A percentile compares a stretch with the other conserved stretches of the same genome.
These are phyloP conservation scores for Xiphias gladius DNA, from an alignment of 2,113 vertebrate genomes.

Conservation along the genomic window DNA sequence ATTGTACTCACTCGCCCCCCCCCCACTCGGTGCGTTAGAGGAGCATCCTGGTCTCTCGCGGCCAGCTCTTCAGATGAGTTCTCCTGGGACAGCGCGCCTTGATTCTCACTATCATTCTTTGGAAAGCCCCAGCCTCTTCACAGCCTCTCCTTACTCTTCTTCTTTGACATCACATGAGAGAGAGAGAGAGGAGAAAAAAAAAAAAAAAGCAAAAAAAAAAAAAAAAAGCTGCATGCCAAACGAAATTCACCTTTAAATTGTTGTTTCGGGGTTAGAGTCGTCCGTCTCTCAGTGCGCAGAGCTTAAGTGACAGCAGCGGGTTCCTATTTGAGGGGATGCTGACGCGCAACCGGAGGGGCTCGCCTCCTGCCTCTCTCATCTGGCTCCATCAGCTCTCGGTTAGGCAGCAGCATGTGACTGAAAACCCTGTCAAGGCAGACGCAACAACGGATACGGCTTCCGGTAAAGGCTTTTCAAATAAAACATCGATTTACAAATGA, in stretches of 20 bases:
- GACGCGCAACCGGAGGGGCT: conserved; percentile 77
- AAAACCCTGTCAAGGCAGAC: conserved; percentile 15
- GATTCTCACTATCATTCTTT: conserved; percentile 75
- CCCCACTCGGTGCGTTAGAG: conserved; percentile 65
- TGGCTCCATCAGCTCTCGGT: conserved; percentile 78
- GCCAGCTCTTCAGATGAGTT: conserved; percentile 75
- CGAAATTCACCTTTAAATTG: conserved; percentile 12
- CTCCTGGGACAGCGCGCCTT: conserved; percentile 79
- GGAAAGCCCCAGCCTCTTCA: conserved; percentile 67
- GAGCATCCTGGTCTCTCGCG: conserved; percentile 77
- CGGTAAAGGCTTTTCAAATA: conserved; percentile 49
- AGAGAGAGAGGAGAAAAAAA: not conserved
- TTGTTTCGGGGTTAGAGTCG: conserved; percentile 36
- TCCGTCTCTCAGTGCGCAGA: conserved; percentile 46
- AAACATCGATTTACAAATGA: not conserved
- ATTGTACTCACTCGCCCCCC: conserved; percentile 76
- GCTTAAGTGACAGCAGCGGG: conserved; percentile 72
- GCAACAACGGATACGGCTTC: not conserved
- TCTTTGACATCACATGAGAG: conserved; percentile 58
- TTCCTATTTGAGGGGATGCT: conserved; percentile 79
- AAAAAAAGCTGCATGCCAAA: conserved; percentile 32
- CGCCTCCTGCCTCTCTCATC: conserved; percentile 78
- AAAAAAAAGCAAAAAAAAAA: too few relatives aligned
- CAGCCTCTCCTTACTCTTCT: conserved; percentile 60
- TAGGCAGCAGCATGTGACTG: conserved; percentile 77